phyloP scores from a whole-genome alignment of 2,888 invertebrate genomes.

The Ceramica pisi region DNA sequence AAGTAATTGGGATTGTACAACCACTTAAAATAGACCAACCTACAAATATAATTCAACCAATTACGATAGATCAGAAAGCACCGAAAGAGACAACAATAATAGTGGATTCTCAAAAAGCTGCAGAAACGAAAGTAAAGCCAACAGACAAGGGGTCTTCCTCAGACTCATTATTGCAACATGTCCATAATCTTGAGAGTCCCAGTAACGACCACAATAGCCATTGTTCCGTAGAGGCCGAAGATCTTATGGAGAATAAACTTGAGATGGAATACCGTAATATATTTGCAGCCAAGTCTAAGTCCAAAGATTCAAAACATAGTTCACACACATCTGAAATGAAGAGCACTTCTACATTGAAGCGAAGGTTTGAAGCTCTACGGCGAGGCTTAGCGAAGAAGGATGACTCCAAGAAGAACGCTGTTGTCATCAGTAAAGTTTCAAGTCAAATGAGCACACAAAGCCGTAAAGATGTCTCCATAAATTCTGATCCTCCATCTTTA shows the following conservation, averaged over 20 bases:
- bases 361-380: slow-evolving; percentile 81
- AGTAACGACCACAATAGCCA: slow-evolving; percentile 73
- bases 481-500: slow-evolving; percentile 82
- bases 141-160: slow-evolving; percentile 74
- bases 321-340: slow-evolving; percentile 70
- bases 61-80: slow-evolving; percentile 40
- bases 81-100: not conserved
- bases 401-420: slow-evolving; percentile 69
- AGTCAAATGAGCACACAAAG: slow-evolving; percentile 68
- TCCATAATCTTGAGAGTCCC: slow-evolving; percentile 81
- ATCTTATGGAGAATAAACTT: slow-evolving; percentile 82
- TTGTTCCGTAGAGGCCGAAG: slow-evolving; percentile 60
- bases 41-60: slow-evolving; percentile 37
- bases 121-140: slow-evolving; percentile 17
- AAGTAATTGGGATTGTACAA: slow-evolving; percentile 13
- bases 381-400: slow-evolving; percentile 76
- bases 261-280: slow-evolving; percentile 82
- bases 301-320: slow-evolving; percentile 70
- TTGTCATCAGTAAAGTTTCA: slow-evolving; percentile 60
- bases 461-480: slow-evolving; percentile 80
- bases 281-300: slow-evolving; percentile 72
- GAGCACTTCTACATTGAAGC: slow-evolving; percentile 76
- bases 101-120: not conserved
- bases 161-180: slow-evolving; percentile 81
- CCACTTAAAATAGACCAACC: slow-evolving; percentile 36